Base-by-base conservation (phyloP, 1,140 invertebrate species). In the Pararge aegeria region DNA sequence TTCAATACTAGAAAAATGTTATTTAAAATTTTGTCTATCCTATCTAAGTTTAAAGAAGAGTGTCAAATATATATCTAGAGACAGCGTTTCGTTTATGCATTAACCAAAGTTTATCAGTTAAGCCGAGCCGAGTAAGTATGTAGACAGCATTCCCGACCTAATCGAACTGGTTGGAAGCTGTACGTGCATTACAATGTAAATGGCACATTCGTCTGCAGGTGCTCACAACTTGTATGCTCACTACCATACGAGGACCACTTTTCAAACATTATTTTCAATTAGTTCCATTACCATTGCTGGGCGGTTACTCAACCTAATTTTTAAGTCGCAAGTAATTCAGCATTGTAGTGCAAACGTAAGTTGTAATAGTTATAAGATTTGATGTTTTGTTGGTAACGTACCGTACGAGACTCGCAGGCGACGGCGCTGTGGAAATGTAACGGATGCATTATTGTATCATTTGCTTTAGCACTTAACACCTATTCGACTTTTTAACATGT, bases 141-240 rank as follows among this genome's bases (percentile, higher is more conserved):
- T 79, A 73, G 70, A 80, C 81, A 68, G 73, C 81, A 84, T 87
- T 84, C 83, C 77, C 78, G 64, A 77, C 78, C 64, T 81, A 80
- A 83, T 81, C 75, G 77, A 81, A 83, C 81, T 76, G 80, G 80
- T 83, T 79, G 79, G 68, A 75, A 63, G 75, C 73, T 78, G 72
- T 78, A 70, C 70, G 72, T 73, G 75, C 79, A 80, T 85, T 85
- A 87, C 82, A 83, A 87, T 87, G 82, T 83, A 87, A 85, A 85
- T 80, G 79, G 82, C 78, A 85, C 78, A 76, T 79, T 77, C 73
- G 75, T 79, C 73, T 77, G 80, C 79, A 85, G 78, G 80, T 87
- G 80, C 75, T 15, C 53, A 56, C 40, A 53, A 46, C 58, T 54
- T 24, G 55, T 51, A 62, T 50, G 53, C 44, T 60, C 20, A 60